Evolutionary conservation across 2,888 invertebrate species (phyloP).

Genomic region (Sminthurinus aureus): DNA sequence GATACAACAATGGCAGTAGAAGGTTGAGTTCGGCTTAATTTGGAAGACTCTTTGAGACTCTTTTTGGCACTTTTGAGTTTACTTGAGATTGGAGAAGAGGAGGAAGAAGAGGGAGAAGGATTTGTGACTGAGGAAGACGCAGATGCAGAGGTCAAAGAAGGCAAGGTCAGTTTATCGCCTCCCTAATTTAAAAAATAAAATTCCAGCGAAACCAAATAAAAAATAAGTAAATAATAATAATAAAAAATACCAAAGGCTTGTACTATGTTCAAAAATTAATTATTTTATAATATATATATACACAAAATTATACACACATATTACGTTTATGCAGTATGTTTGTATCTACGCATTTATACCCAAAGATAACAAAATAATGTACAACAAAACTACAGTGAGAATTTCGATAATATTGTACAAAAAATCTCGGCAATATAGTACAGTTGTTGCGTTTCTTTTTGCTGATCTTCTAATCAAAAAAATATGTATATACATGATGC

Average conservation of each 20-base stretch:
- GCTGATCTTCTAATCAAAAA: too few relatives aligned
- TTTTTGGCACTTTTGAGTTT: not conserved
- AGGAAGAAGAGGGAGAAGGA: constrained; percentile 31
- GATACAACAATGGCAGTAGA: not conserved
- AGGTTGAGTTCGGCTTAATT: not conserved
- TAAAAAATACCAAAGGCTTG: not conserved
- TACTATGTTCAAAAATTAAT: constrained; percentile 2
- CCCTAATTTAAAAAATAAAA: constrained; percentile 45
- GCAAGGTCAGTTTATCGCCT: constrained; percentile 59
- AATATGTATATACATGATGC: too few relatives aligned
- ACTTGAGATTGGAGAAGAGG: constrained; percentile 14
- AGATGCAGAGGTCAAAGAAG: constrained; percentile 52
- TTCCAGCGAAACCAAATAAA: constrained; percentile 46
- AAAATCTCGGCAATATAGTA: too few relatives aligned
- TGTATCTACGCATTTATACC: not conserved
- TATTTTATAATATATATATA: not conserved
- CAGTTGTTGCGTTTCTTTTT: too few relatives aligned
- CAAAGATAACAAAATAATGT: not conserved
- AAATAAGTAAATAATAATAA: constrained; percentile 33
- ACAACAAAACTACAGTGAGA: not conserved
- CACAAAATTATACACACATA: not conserved
- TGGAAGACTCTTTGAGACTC: not conserved
- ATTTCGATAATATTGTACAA: not conserved
- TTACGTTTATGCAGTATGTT: not conserved
- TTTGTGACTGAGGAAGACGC: constrained; percentile 27